phyloP scores from a whole-genome alignment of 1,140 invertebrate genomes.

The Drosophila quadrilineata region DNA sequence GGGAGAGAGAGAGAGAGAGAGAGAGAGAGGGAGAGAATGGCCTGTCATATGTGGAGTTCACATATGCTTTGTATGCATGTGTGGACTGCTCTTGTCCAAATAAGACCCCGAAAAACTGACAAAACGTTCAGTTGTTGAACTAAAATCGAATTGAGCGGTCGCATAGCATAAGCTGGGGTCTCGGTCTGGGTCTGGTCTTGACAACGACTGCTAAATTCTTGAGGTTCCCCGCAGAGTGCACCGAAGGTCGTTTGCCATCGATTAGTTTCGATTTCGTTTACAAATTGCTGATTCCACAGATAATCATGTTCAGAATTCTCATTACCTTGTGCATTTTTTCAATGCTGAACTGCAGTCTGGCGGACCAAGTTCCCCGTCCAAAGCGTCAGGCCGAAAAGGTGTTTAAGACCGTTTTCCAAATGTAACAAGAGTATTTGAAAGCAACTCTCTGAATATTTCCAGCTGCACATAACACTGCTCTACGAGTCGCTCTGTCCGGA shows the following conservation, averaged over 20 bases:
- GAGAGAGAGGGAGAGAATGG: constrained; percentile 52
- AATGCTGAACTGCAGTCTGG: constrained; percentile 24
- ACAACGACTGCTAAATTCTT: constrained; percentile 27
- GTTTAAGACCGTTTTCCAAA: background rate
- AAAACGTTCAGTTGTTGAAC: constrained; percentile 61
- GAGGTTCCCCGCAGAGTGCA: constrained; percentile 6
- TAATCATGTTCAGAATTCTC: constrained; percentile 38
- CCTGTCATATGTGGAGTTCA: constrained; percentile 5
- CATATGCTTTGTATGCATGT: background rate
- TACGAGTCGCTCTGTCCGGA: constrained; percentile 92
- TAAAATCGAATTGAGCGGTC: constrained; percentile 61
- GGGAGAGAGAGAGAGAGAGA: too few relatives aligned
- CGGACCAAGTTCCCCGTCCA: constrained; percentile 16
- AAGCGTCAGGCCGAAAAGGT: constrained; percentile 56
- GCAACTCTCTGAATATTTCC: background rate
- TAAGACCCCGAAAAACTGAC: constrained; percentile 50
- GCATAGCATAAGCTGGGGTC: constrained; percentile 21
- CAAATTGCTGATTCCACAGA: background rate
- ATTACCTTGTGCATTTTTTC: constrained; percentile 22
- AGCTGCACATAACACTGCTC: constrained; percentile 83
- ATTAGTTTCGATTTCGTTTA: constrained; percentile 21
- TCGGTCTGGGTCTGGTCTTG: constrained; percentile 23
- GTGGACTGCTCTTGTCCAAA: constrained; percentile 32
- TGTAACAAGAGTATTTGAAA: background rate
- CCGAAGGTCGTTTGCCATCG: constrained; percentile 52